Evolutionary conservation across 2,888 invertebrate genomes (phyloP).

Genomic region (Polietes domitor): DNA sequence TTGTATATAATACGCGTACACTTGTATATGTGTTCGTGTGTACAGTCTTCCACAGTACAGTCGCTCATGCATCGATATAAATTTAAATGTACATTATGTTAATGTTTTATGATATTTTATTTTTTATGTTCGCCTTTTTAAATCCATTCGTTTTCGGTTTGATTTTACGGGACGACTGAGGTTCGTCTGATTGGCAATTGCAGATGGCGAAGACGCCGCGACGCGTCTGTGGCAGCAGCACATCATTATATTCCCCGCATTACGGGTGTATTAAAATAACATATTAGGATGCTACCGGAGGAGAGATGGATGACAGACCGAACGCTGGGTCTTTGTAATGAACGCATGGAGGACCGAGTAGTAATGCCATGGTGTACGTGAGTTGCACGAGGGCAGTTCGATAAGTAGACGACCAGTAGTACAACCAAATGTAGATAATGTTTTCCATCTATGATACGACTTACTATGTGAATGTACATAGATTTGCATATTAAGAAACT

Average conservation of each 20-base stretch:
- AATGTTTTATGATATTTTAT: constrained; percentile 17
- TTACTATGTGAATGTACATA: too few species aligned
- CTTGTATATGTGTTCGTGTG: neutral
- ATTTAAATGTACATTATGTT: constrained; percentile 25
- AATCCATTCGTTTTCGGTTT: constrained; percentile 8
- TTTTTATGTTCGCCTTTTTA: constrained; percentile 14
- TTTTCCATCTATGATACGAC: too few species aligned
- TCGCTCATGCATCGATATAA: neutral
- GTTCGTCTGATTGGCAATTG: constrained; percentile 6
- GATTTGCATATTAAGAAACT: too few species aligned
- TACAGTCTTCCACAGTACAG: neutral
- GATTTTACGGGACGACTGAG: constrained; percentile 7
- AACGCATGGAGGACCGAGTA: neutral
- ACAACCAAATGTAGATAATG: too few species aligned
- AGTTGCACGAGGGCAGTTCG: too few species aligned
- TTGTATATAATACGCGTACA: too few species aligned
- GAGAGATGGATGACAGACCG: neutral
- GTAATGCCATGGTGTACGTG: neutral
- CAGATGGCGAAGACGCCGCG: neutral
- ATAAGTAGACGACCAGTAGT: too few species aligned
- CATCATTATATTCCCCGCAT: neutral
- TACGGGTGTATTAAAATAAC: neutral
- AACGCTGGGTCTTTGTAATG: neutral
- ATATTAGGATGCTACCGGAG: neutral
- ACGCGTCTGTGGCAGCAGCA: neutral